Conservation (phyloP, 2,888 invertebrate species). For the Cabera pusaria region DNA sequence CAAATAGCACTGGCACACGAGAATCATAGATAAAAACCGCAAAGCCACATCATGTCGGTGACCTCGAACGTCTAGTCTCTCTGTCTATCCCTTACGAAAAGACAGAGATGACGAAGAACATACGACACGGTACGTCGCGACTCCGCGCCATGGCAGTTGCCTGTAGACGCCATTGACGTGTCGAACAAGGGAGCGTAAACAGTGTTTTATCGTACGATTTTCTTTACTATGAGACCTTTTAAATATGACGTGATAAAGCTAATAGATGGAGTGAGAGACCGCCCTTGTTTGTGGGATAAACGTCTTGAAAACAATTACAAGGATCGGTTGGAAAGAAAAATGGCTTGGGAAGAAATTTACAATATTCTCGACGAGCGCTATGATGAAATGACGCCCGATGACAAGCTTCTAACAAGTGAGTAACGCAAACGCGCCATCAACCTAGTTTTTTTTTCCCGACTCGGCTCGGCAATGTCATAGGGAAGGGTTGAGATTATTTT, state of each 20-base stretch:
- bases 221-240: conserved; percentile 53
- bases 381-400: conserved; percentile 57
- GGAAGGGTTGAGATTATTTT: too few relatives aligned
- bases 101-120: conserved; percentile 41
- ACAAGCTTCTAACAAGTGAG: conserved; percentile 53
- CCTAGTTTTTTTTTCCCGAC: too few relatives aligned
- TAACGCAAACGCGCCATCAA: conserved; percentile 41
- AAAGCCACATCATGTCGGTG: conserved; percentile 52
- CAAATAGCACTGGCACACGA: conserved; percentile 21
- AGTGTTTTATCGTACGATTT: conserved; percentile 35
- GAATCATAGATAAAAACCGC: background rate
- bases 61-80: conserved; percentile 48
- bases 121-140: conserved; percentile 47
- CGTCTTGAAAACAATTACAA: conserved; percentile 66
- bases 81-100: conserved; percentile 28
- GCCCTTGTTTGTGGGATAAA: conserved; percentile 72
- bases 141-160: too few relatives aligned
- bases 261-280: conserved; percentile 51
- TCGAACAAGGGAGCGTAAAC: conserved; percentile 50
- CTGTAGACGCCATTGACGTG: conserved; percentile 55
- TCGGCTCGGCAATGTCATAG: too few relatives aligned
- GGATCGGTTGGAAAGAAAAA: conserved; percentile 61
- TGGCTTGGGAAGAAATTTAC: conserved; percentile 72
- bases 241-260: conserved; percentile 62
- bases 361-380: conserved; percentile 54